A percentile compares a stretch with the other conserved stretches of the same genome.
phyloP scores from a whole-genome alignment of 1,140 invertebrate species.

The Aphaenogaster floridana region DNA sequence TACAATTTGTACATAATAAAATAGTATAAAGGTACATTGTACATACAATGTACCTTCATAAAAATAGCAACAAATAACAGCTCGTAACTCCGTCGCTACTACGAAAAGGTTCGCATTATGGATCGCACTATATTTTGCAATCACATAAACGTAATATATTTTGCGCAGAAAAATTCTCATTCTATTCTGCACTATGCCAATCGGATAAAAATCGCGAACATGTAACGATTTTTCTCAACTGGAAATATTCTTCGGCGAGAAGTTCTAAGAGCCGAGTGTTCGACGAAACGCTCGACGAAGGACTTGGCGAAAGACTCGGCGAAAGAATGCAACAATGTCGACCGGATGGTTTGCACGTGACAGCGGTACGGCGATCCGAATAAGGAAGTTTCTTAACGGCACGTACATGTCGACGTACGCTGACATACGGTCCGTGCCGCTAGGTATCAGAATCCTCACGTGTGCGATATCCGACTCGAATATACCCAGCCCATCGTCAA shows the following conservation, averaged over 20 bases:
- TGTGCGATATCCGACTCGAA: constrained; percentile 61
- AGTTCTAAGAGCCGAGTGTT: constrained; percentile 68
- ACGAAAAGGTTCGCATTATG: neutral
- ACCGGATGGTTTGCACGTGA: constrained; percentile 76
- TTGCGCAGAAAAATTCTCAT: constrained; percentile 37
- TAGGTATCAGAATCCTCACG: constrained; percentile 62
- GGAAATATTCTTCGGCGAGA: constrained; percentile 67
- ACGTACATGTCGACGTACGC: constrained; percentile 74
- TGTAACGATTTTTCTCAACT: constrained; percentile 68
- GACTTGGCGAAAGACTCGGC: constrained; percentile 54
- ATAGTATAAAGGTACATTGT: too few species aligned
- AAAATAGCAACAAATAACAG: constrained; percentile 2
- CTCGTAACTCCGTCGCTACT: neutral
- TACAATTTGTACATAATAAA: too few species aligned
- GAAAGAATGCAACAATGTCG: constrained; percentile 76
- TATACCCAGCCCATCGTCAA: constrained; percentile 14
- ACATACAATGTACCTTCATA: neutral
- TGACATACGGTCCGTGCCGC: constrained; percentile 65
- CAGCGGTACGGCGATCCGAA: constrained; percentile 70
- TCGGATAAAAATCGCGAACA: constrained; percentile 67
- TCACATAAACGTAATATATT: neutral
- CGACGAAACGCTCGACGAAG: constrained; percentile 66
- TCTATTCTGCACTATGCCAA: neutral
- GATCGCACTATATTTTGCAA: neutral
- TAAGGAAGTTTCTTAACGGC: constrained; percentile 76